phyloP scores from a whole-genome alignment of 1,140 invertebrate genomes.

The Notospermus geniculatus region DNA sequence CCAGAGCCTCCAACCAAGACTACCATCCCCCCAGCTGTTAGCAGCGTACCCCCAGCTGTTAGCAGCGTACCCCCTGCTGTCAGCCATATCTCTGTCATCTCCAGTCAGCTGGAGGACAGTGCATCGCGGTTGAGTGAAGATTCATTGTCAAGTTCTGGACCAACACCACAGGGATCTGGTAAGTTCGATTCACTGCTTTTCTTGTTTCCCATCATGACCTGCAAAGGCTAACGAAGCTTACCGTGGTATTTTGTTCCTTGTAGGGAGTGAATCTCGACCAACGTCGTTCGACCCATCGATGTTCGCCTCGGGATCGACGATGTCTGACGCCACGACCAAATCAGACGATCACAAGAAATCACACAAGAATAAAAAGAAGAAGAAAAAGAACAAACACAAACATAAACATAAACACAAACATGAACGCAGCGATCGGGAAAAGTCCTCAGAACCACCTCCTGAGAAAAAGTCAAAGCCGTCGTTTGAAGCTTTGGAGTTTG shows the following conservation, averaged over 20 bases:
- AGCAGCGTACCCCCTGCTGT: no score
- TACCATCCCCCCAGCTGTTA: no score
- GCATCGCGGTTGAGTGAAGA: constrained; percentile 35
- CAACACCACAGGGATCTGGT: constrained; percentile 13
- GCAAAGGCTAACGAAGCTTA: no score
- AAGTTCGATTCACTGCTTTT: no score
- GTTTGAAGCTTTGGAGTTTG: constrained; percentile 24
- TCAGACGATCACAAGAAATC: constrained; percentile 19
- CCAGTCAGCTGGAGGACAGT: constrained; percentile 14
- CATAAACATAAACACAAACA: constrained; percentile 57
- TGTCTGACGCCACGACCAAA: constrained; percentile 1
- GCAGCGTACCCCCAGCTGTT: no score
- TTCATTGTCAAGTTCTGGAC: constrained; percentile 25
- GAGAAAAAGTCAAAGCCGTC: constrained; percentile 25
- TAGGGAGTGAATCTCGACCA: neutral
- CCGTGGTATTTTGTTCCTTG: no score
- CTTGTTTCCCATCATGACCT: no score
- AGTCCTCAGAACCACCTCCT: constrained; percentile 17
- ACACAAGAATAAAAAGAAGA: constrained; percentile 59
- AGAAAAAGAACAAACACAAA: constrained; percentile 61
- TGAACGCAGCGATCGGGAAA: constrained; percentile 40
- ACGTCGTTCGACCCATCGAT: neutral
- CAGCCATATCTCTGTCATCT: no score
- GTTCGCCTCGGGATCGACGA: neutral
- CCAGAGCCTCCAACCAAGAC: no score